Base-by-base conservation (phyloP, 2,888 invertebrate genomes). In the Timema cristinae region DNA sequence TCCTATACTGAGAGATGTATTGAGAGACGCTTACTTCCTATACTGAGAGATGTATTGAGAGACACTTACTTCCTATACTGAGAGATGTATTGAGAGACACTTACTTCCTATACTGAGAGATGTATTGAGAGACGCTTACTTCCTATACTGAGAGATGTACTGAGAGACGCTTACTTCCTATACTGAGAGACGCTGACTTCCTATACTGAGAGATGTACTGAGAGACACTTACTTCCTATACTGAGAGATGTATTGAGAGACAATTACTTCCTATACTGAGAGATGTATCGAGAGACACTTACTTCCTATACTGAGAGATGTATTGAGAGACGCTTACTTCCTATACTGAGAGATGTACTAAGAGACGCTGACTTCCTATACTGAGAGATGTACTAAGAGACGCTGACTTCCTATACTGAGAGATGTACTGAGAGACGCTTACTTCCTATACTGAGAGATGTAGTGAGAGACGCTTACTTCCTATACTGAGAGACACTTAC, bases 401-500 rank as follows among this genome's bases (percentile, higher is more conserved):
- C 0, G 72, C 74, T 84, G 80, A 94, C 94, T 91, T 89, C 83
- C 94, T 88, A 80, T 95, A 95, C 74, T 89, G 86, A 47, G 89
- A 47, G 11, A 15, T 67, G 10, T 47, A 15, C 5, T 2, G 11
- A 69, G 15, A n/a, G 1, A 13, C 0, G 72, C 74, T 84, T 80
- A 94, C 94, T 91, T 89, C 83, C 94, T 88, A 80, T 95, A 95
- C 74, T 89, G 86, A 47, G 89, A 47, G 11, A 15, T 67, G 10
- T 47, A 15, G 5, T 2, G 11, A 69, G 15, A n/a, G 1, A 13
- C 0, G 72, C 74, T 84, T 80, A 94, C 94, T 91, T 89, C 83
- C 94, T 88, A 80, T 95, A 95, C 74, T 89, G 86, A 47, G 89
- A n/a, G n/a, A n/a, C n/a, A n/a, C n/a, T n/a, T n/a, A n/a, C n/a